These are phyloP conservation scores for Lapara coniferarum DNA, from an alignment of 2,888 invertebrate species.

Conservation along the genomic window DNA sequence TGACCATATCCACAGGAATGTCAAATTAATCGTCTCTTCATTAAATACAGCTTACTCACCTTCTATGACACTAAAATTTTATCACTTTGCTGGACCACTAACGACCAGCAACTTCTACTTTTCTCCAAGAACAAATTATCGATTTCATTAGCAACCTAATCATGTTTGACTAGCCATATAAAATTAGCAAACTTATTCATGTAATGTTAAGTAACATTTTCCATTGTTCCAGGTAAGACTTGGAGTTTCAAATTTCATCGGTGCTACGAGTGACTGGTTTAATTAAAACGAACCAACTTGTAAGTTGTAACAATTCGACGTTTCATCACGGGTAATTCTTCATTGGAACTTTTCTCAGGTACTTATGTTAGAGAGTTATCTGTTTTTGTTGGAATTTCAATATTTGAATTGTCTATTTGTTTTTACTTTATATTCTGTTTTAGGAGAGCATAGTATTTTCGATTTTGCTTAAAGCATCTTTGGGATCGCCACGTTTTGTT, in stretches of 20 bases:
- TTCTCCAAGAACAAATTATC: neutral
- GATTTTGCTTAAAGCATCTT: too few species aligned
- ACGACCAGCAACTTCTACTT: too few species aligned
- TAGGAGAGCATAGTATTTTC: too few species aligned
- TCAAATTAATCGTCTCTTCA: too few species aligned
- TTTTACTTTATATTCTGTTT: neutral
- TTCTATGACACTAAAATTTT: too few species aligned
- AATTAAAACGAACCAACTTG: constrained; percentile 60
- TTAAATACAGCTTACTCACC: too few species aligned
- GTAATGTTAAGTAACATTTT: constrained; percentile 41
- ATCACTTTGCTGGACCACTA: too few species aligned
- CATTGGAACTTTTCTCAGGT: constrained; percentile 23
- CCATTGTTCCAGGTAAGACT: constrained; percentile 70
- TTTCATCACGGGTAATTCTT: constrained; percentile 45
- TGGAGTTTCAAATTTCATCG: constrained; percentile 47
- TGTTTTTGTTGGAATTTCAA: constrained; percentile 14
- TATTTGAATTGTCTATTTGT: constrained; percentile 17
- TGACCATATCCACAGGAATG: too few species aligned
- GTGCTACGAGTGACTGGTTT: constrained; percentile 53
- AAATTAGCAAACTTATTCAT: constrained; percentile 19
- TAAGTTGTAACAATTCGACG: constrained; percentile 57
- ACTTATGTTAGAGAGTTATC: constrained; percentile 12
- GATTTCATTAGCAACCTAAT: too few species aligned
- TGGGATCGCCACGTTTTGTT: too few species aligned
- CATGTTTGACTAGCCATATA: constrained; percentile 8